A percentile compares a stretch with the other conserved stretches of the same genome.
Evolutionary conservation across 1,140 invertebrate species (phyloP).

Genomic region (Bombus superbus): DNA sequence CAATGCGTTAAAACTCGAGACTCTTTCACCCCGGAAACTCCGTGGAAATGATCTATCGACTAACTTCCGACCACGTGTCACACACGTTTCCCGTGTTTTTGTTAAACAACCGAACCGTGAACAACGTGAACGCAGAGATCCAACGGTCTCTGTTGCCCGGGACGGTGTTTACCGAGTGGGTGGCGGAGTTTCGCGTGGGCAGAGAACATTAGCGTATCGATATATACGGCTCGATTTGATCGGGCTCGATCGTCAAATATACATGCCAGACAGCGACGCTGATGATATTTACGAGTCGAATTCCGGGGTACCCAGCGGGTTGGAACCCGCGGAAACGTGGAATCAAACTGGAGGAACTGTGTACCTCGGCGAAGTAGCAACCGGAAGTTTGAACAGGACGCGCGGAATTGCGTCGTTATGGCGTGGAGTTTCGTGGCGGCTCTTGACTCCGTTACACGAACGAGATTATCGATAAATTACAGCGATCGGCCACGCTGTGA

Average conservation of each 20-base stretch:
- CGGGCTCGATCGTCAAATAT: constrained; percentile 48
- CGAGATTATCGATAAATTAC: constrained; percentile 48
- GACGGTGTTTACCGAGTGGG: constrained; percentile 27
- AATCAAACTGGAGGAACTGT: neutral
- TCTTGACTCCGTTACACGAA: neutral
- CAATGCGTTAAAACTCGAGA: neutral
- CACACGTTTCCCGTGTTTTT: constrained; percentile 12
- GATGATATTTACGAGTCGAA: constrained; percentile 59
- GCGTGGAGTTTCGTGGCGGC: neutral
- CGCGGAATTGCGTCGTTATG: constrained; percentile 15
- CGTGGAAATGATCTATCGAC: neutral
- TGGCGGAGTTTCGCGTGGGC: constrained; percentile 46
- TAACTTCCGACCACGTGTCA: neutral
- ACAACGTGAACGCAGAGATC: neutral
- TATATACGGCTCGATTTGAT: constrained; percentile 50
- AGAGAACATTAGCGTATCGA: constrained; percentile 50
- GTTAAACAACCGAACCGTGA: constrained; percentile 6
- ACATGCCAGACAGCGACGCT: constrained; percentile 41
- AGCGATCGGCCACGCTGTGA: neutral
- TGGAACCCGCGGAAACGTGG: constrained; percentile 10
- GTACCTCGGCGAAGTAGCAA: constrained; percentile 14
- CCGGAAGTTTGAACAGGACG: constrained; percentile 47
- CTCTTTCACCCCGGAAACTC: neutral
- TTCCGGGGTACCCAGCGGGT: constrained; percentile 32
- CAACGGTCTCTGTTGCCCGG: neutral